Conservation (phyloP, 2,888 invertebrate species). For the Tetheella fluctuosa region DNA sequence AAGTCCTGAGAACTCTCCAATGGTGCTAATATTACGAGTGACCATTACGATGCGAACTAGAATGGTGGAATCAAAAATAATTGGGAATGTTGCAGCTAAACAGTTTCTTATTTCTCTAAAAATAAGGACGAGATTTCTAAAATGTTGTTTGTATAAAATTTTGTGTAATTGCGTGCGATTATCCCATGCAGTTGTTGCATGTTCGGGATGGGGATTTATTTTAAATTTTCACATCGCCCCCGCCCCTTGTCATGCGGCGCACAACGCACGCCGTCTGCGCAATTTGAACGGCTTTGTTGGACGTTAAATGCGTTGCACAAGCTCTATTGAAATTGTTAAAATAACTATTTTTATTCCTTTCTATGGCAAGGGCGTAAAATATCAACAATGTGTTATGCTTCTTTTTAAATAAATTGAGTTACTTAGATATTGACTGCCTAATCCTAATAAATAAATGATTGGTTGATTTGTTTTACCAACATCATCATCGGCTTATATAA, state of each 20-base stretch:
- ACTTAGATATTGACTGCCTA: too few species aligned
- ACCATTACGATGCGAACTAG: conserved; percentile 52
- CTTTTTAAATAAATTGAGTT: too few species aligned
- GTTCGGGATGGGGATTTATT: conserved; percentile 64
- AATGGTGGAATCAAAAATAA: conserved; percentile 8
- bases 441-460: too few species aligned
- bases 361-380: background rate
- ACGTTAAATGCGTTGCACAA: conserved; percentile 26
- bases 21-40: conserved; percentile 51
- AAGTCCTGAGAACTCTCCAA: conserved; percentile 20
- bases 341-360: conserved; percentile 13
- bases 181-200: conserved; percentile 51
- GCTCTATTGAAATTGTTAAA: conserved; percentile 16
- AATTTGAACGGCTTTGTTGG: conserved; percentile 58
- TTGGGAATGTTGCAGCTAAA: background rate
- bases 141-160: conserved; percentile 25
- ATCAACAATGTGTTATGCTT: too few species aligned
- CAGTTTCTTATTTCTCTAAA: background rate
- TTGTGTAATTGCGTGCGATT: conserved; percentile 47
- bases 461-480: too few species aligned
- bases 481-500: too few species aligned
- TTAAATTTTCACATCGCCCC: conserved; percentile 69
- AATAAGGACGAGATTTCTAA: background rate
- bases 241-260: conserved; percentile 30
- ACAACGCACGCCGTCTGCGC: conserved; percentile 35